Evolutionary conservation across 1,140 invertebrate genomes (phyloP), one percentile per base, ranked within the genome.

Genomic region (Pantala flavescens): DNA sequence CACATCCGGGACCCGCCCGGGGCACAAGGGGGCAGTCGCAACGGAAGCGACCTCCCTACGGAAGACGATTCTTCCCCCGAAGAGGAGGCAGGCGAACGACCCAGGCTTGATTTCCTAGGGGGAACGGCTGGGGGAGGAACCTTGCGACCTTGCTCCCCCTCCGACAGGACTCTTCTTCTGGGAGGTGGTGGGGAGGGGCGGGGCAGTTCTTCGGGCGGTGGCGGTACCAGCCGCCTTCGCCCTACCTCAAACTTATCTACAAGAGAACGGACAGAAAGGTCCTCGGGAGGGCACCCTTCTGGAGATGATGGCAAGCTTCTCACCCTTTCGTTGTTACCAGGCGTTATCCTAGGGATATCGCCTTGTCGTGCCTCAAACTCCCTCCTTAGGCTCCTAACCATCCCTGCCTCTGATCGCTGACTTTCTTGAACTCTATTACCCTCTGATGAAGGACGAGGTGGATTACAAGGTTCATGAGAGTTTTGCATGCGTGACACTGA

Each of bases 291-390:
- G 7, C 78, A 81, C 14, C n/a, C 72, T 74, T 75, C 73, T 75
- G 43, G 19, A 14, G 36, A 23, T 14, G 24, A 43, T 1, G 36
- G 24, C 63, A n/a, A 23, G 7, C 23, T n/a, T n/a, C 23, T n/a
- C 36, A 49, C 55, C 55, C 55, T 73, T 23, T 43, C 24, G 12
- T 63, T 7, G 11, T 23, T 70, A 5, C 81, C 80, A 11, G 75
- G 71, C 71, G 79, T 80, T 49, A 7, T 81, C 73, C 81, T 81
- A 49, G 83, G 81, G 16, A 79, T 73, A 63, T 79, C 80, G 70
- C 82, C 87, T 7, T 88, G 90, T 79, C 93, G 93, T 11, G 91
- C 91, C 83, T 94, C 92, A 80, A 94, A 93, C 80, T 93, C 92
- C 81, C 91, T 91, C 82, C 93, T 94, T 74, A 93, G 86, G 84